Conservation (phyloP, 1,140 invertebrate genomes). For the Bombus soroeensis region DNA sequence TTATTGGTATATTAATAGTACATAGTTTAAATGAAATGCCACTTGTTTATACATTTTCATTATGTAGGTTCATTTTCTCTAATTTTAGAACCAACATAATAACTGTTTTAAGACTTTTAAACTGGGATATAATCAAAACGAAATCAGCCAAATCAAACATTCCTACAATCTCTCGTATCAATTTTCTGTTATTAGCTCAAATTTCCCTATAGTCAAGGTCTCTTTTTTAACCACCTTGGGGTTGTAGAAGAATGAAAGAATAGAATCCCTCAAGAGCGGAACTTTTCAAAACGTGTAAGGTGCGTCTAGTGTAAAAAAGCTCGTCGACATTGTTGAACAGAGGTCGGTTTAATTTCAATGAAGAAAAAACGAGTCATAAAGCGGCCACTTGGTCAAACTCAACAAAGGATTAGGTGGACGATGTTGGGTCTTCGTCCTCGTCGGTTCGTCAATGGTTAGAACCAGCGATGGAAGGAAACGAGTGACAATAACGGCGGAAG, state of each 20-base stretch:
- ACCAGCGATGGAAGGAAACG: slow-evolving; percentile 21
- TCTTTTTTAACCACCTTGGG: too few species aligned
- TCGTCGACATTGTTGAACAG: not conserved
- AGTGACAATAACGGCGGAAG: slow-evolving; percentile 75
- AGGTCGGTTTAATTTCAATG: slow-evolving; percentile 20
- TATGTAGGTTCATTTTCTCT: too few species aligned
- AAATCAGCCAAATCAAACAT: not conserved
- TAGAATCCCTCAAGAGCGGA: not conserved
- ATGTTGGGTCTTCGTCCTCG: not conserved
- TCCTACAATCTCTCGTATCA: not conserved
- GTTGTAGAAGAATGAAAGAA: not conserved
- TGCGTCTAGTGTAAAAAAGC: slow-evolving; percentile 5
- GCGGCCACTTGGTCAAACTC: not conserved
- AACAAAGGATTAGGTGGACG: too few species aligned
- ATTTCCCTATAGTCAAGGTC: too few species aligned
- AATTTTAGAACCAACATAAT: too few species aligned
- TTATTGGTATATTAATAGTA: too few species aligned
- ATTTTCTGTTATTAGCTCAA: not conserved
- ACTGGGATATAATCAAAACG: too few species aligned
- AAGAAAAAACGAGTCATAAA: too few species aligned
- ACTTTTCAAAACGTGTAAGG: not conserved
- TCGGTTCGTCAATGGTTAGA: slow-evolving; percentile 7
- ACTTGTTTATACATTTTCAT: too few species aligned
- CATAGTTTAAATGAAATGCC: too few species aligned
- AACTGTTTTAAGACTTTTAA: too few species aligned